These are phyloP conservation scores for Sitta carolinensis DNA, from an alignment of 2,797 vertebrate genomes.

Conservation along the genomic window DNA sequence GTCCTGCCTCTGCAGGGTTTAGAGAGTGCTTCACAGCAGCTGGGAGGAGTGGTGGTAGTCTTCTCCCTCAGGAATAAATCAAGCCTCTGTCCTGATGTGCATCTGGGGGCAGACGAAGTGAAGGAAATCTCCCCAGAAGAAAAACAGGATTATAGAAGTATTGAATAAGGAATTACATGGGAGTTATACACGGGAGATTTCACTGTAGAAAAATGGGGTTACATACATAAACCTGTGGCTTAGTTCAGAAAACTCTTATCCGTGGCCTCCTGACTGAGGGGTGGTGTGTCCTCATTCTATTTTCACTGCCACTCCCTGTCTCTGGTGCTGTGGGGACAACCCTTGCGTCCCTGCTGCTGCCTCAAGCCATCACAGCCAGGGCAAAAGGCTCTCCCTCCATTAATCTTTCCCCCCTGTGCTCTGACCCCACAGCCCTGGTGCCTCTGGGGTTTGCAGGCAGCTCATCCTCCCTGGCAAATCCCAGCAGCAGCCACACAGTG, in stretches of 20 bases:
- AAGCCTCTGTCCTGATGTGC: not conserved
- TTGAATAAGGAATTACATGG: constrained; percentile 31
- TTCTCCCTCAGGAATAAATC: constrained; percentile 13
- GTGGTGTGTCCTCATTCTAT: not conserved
- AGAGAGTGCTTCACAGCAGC: not conserved
- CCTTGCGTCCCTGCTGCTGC: not conserved
- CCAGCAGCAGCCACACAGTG: accelerated
- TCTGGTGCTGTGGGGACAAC: not conserved
- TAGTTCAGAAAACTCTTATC: constrained; percentile 1
- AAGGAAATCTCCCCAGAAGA: constrained; percentile 6
- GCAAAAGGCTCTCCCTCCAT: not conserved
- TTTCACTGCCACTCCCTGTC: not conserved
- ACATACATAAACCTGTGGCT: not conserved
- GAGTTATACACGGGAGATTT: not conserved
- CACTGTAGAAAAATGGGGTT: not conserved
- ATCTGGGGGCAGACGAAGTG: not conserved
- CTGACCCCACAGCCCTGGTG: too few relatives aligned
- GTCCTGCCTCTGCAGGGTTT: constrained; percentile 20
- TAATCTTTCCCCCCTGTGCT: accelerated
- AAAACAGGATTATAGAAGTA: constrained; percentile 4
- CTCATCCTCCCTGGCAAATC: not conserved
- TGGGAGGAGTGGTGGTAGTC: not conserved
- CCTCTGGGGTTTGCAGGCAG: not conserved
- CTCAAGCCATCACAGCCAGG: accelerated
- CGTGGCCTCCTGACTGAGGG: not conserved